Evolutionary conservation across 2,888 invertebrate genomes (phyloP), one percentile per base, ranked within the genome.

Genomic region (Dasypogon diadema): DNA sequence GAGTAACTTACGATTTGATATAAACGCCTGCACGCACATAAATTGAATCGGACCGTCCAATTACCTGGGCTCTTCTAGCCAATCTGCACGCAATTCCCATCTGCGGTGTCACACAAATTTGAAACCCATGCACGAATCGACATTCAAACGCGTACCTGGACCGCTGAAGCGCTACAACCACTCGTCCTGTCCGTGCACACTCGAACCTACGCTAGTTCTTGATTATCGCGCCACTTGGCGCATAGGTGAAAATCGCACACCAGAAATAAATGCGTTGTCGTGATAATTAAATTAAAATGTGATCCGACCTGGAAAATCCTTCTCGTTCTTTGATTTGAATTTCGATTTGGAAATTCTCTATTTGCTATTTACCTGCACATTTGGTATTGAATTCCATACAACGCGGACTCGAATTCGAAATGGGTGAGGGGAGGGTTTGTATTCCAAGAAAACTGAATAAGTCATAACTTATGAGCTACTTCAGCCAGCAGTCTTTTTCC

Each of bases 11-110:
- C 18, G 54, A 30, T 34, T 70, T 54, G 18, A 70, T 70, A 37
- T 51, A 70, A 16, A 21, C 54, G 34, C 34, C 51, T 14, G 18
- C n/a, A 16, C 34, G 51, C 21, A 21, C 70, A 70, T 70, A 70
- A 70, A 70, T 70, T 30, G 30, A n/a, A 2, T 34, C 5, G 24
- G 54, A 51, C 34, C 54, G 54, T 51, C 70, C 54, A 70, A 54
- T 70, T 70, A 70, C n/a, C n/a, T 70, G 51, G 70, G 54, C 54
- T 54, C 54, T 16, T 54, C 14, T 34, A 6, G n/a, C 30, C 18
- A 51, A 70, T 51, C 70, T 54, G 48, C 70, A 70, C 70, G 70
- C 70, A 70, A 70, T 54, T 54, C 54, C 24, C 70, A 30, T 70
- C 54, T 30, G 21, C 37, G 16, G 12, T 70, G 70, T 70, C 70